Conservation (phyloP, 1,140 invertebrate genomes). For the Eueides isabella region DNA sequence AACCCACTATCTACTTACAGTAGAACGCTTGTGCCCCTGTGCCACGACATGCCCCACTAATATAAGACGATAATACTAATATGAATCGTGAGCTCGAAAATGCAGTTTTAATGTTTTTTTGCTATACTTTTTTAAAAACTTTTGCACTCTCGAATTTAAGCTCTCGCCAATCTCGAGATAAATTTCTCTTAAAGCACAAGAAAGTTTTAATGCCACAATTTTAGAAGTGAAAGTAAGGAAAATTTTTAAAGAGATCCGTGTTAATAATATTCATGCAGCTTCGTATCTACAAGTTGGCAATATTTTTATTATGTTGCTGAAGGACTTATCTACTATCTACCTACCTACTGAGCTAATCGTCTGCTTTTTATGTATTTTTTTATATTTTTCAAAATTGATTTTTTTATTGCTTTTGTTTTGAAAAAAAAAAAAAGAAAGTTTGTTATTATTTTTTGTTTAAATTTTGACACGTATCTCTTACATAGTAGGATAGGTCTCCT, state of each 20-base stretch:
- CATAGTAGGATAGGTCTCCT: too few species aligned
- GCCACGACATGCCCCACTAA: too few species aligned
- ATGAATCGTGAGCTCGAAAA: not conserved
- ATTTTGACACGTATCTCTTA: too few species aligned
- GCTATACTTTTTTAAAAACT: slow-evolving; percentile 42
- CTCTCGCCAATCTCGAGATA: slow-evolving; percentile 43
- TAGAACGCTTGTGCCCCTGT: too few species aligned
- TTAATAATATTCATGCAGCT: not conserved
- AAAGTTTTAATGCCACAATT: slow-evolving; percentile 44
- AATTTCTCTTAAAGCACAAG: slow-evolving; percentile 42
- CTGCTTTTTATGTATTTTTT: too few species aligned
- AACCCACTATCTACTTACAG: too few species aligned
- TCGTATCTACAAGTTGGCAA: not conserved
- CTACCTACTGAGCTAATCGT: too few species aligned
- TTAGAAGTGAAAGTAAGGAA: not conserved
- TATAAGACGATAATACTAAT: not conserved
- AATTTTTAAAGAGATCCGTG: not conserved
- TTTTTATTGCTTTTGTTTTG: too few species aligned
- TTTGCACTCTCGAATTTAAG: slow-evolving; percentile 36
- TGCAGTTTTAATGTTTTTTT: slow-evolving; percentile 42
- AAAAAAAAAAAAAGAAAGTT: too few species aligned
- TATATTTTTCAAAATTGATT: too few species aligned
- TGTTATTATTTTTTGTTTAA: too few species aligned
- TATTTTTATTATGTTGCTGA: not conserved
- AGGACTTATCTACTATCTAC: too few species aligned